Evolutionary conservation across 2,888 invertebrate genomes (phyloP), one percentile per base, ranked within the genome.

Genomic region (Microctonus brassicae): DNA sequence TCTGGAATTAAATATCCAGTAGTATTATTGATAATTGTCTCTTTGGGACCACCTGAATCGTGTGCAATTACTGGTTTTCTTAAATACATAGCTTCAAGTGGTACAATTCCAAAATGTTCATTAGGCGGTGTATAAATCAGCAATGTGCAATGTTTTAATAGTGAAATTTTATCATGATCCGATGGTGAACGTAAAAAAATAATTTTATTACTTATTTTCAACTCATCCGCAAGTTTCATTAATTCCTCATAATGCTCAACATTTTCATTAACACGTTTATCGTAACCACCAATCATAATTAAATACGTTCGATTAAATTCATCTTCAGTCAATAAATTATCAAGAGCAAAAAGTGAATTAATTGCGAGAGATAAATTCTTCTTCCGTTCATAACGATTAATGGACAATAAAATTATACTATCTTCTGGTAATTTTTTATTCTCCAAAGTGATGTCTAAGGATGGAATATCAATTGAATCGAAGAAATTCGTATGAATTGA

Each of bases 71-170:
- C 98, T 4, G 99, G 98, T 82, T 96, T 95, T 3, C 91, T 90
- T 85, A 94, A 93, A 84, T 96, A 96, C 99, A 99, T 99, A 0
- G 98, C 98, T 90, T 99, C 99, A 67, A 99, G 89, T 0, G 99
- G 99, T 9, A 99, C 99, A 81, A 99, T 99, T 5, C 99, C 99
- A 89, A 99, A 99, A 89, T 99, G 99, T 87, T 99, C 99, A 85
- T 95, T 95, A 2, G 94, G 92, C 1, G 99, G 99, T 7, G 99
- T 99, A 84, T 99, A 99, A 24, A 99, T 84, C 22, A 99, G 88
- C 76, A 95, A 94, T 68, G 92, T 91, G 78, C 95, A 94, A 70
- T 92, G 89, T 39, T 91, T 89, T n/a, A 99, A 89, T 22, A 99
- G 88, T 13, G 93, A 91, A 6, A 94, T 90, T 88, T 99, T 99